Evolutionary conservation across 2,113 vertebrate genomes (phyloP).

Genomic region (Accipiter cooperii): DNA sequence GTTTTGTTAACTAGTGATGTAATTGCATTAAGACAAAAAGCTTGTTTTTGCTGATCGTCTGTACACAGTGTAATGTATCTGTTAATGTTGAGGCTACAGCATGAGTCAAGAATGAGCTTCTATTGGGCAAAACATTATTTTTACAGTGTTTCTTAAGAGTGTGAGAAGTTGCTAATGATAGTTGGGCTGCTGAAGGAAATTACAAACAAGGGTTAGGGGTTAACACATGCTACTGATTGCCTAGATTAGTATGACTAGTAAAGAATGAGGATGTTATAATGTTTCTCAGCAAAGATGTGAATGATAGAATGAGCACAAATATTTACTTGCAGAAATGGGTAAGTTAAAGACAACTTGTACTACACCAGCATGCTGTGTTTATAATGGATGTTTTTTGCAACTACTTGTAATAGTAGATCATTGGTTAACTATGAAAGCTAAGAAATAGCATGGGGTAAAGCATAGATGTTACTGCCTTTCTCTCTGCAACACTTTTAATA

Average conservation of each 20-base stretch:
- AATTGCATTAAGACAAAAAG: background rate
- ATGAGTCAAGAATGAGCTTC: background rate
- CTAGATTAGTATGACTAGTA: background rate
- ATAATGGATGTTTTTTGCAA: background rate
- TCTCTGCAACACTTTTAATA: background rate
- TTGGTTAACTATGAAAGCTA: background rate
- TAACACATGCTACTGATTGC: background rate
- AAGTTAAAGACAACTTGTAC: background rate
- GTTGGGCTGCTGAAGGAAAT: background rate
- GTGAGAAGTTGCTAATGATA: background rate
- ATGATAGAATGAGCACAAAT: background rate
- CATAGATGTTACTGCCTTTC: background rate
- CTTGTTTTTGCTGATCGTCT: background rate
- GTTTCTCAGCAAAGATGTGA: background rate
- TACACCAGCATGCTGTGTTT: background rate
- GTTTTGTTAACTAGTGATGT: background rate
- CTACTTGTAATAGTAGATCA: background rate
- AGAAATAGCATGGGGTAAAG: background rate
- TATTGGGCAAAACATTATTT: background rate
- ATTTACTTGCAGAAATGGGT: background rate
- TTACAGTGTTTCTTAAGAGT: background rate
- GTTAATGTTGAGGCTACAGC: background rate
- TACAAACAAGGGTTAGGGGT: background rate
- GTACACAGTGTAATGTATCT: background rate
- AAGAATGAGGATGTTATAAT: background rate